phyloP scores from a whole-genome alignment of 2,113 vertebrate species.

The Sterna hirundo region DNA sequence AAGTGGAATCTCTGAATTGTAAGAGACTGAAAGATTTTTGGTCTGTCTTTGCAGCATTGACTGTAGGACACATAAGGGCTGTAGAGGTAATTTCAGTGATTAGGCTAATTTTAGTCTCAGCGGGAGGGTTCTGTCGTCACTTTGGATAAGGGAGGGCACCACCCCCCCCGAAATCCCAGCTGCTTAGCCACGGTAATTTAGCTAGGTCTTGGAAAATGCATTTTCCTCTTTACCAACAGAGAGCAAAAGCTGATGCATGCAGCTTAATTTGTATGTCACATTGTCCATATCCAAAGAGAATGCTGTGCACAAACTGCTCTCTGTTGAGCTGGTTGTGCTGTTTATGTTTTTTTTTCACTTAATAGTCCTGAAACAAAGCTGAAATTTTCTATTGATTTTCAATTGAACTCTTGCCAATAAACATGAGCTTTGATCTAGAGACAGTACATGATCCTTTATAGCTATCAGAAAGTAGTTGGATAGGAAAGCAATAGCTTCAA shows the following conservation, averaged over 20 bases:
- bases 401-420: conserved; percentile 16
- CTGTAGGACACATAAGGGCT: background rate
- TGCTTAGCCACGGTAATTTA: conserved; percentile 13
- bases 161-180: conserved; percentile 19
- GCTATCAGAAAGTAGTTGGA: background rate
- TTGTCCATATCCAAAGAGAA: background rate
- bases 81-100: conserved; percentile 39
- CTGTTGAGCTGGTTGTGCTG: background rate
- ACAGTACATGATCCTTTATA: background rate
- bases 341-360: background rate
- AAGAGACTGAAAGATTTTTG: background rate
- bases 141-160: background rate
- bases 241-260: conserved; percentile 7
- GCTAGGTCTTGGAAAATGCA: background rate
- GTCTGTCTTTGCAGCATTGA: background rate
- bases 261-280: background rate
- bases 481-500: background rate
- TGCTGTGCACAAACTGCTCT: background rate
- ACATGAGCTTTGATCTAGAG: background rate
- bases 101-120: conserved; percentile 44
- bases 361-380: background rate
- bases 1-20: conserved; percentile 16
- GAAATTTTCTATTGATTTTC: conserved; percentile 34
- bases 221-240: conserved; percentile 11
- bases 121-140: background rate